A percentile compares a stretch with the other conserved stretches of the same genome.
Conservation (phyloP, 1,140 invertebrate genomes). For the Drosophila busckii region DNA sequence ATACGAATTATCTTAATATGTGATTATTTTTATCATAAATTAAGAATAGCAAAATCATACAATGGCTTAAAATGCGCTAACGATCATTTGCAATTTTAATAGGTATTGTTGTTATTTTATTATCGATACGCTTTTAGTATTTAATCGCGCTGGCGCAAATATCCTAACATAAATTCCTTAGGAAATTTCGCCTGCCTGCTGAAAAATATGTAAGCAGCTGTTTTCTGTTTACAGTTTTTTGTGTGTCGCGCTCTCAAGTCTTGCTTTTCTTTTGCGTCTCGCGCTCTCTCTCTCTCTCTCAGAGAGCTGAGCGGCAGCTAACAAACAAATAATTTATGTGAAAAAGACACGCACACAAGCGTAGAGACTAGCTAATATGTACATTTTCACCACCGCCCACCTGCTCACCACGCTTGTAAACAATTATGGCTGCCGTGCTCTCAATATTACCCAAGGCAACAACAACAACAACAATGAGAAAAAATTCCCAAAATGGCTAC, state of each 20-base stretch:
- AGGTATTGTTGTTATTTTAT: too few species aligned
- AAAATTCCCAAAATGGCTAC: constrained; percentile 72
- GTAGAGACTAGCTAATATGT: constrained; percentile 2
- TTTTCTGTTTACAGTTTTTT: constrained; percentile 58
- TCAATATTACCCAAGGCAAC: constrained; percentile 39
- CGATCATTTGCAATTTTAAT: too few species aligned
- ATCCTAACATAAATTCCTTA: background rate
- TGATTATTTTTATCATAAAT: too few species aligned
- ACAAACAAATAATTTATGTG: constrained; percentile 16
- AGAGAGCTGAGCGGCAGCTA: background rate
- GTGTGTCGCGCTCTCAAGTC: background rate
- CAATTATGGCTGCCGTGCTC: constrained; percentile 72
- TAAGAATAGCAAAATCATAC: background rate
- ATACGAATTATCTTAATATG: too few species aligned
- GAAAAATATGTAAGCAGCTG: constrained; percentile 56
- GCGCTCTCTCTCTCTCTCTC: background rate
- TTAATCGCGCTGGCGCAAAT: background rate
- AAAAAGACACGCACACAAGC: constrained; percentile 40
- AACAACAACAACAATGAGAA: constrained; percentile 40
- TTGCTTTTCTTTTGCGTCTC: background rate
- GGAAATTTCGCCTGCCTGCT: too few species aligned
- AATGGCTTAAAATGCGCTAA: background rate
- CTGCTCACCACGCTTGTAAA: constrained; percentile 55
- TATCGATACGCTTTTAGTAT: too few species aligned
- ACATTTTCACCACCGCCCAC: constrained; percentile 49